Conservation (phyloP, 2,888 invertebrate genomes). For the Abrostola tripartita region DNA sequence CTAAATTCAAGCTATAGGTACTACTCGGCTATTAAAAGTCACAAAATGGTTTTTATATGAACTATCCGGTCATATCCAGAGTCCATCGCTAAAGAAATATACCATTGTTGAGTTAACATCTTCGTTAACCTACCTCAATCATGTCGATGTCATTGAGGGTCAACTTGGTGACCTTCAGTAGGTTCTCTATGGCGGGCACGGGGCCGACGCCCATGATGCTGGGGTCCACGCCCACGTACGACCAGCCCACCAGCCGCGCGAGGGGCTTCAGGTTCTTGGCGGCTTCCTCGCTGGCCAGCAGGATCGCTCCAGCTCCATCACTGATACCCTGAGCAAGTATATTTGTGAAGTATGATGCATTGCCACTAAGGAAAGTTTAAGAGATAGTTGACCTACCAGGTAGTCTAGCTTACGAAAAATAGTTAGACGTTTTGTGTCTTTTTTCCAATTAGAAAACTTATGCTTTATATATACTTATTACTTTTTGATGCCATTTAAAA, state of each 20-base stretch:
- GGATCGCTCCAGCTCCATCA: slow-evolving; percentile 98
- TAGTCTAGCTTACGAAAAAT: too few relatives aligned
- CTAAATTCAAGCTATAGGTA: too few relatives aligned
- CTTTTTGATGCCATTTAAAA: too few relatives aligned
- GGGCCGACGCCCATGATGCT: slow-evolving; percentile 99
- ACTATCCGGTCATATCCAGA: not conserved
- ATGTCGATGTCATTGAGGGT: slow-evolving; percentile 96
- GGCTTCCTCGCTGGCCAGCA: slow-evolving; percentile 97
- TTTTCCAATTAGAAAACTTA: too few relatives aligned
- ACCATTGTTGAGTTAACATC: not conserved
- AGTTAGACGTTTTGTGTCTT: too few relatives aligned
- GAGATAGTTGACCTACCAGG: too few relatives aligned
- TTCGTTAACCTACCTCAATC: slow-evolving; percentile 91
- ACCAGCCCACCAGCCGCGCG: slow-evolving; percentile 96
- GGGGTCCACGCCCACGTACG: slow-evolving; percentile 98
- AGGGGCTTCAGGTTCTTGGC: slow-evolving; percentile 95
- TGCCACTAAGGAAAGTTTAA: too few relatives aligned
- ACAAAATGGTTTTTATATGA: not conserved
- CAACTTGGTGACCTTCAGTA: slow-evolving; percentile 93
- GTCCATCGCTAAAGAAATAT: not conserved
- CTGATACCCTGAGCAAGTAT: slow-evolving; percentile 92
- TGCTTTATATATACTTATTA: too few relatives aligned
- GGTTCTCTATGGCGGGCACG: slow-evolving; percentile 96
- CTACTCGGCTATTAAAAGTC: too few relatives aligned
- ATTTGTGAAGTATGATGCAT: too few relatives aligned